Percentiles rank a stretch among this genome's conserved stretches.
phyloP scores from a whole-genome alignment of 2,113 vertebrate genomes.

The Cephalopterus ornatus region DNA sequence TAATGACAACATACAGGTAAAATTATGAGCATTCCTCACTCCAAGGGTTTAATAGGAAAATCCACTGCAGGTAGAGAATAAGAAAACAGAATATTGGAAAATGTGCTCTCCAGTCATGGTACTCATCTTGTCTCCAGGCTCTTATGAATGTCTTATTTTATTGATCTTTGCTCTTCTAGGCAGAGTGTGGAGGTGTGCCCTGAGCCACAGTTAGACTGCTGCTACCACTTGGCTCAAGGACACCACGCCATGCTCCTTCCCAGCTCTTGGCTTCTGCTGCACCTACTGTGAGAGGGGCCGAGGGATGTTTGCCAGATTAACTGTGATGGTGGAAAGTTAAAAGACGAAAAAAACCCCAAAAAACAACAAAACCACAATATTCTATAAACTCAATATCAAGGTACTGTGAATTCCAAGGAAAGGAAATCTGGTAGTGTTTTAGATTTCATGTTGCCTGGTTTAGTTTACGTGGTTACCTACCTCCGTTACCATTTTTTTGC shows the following conservation, averaged over 20 bases:
- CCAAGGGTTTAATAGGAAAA: not conserved
- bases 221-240: not conserved
- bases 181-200: not conserved
- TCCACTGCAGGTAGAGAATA: not conserved
- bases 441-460: not conserved
- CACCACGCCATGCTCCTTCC: fast-evolving
- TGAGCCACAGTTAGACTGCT: not conserved
- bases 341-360: not conserved
- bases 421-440: not conserved
- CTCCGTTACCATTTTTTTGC: not conserved
- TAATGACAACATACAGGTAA: not conserved
- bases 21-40: not conserved
- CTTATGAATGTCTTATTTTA: not conserved
- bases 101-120: fast-evolving
- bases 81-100: not conserved
- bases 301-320: not conserved
- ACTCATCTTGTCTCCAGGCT: not conserved
- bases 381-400: not conserved
- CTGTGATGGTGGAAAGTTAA: not conserved
- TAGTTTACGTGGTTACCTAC: not conserved
- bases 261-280: not conserved
- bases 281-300: not conserved
- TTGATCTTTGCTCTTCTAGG: not conserved
- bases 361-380: not conserved
- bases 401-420: not conserved